Evolutionary conservation across 2,888 invertebrate genomes (phyloP), one percentile per base, ranked within the genome.

Genomic region (Ramazzottius varieornatus): DNA sequence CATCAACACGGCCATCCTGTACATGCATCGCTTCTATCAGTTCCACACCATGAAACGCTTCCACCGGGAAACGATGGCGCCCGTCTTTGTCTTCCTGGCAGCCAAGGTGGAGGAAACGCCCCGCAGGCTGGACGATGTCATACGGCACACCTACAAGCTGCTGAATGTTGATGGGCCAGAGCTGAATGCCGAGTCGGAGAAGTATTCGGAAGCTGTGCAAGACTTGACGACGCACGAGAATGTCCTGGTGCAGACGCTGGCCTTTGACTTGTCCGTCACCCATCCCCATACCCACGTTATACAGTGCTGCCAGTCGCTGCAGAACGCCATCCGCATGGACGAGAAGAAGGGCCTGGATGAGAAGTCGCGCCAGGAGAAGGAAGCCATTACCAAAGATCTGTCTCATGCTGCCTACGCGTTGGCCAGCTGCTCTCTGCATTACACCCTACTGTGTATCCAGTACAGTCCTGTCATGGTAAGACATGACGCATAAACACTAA

Each of bases 1-100:
- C 54, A 54, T 54, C 54, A 54, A 54, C 54, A 54, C 54, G 29
- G 54, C 54, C 29, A 54, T 54, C 29, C 54, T 54, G 54, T 54
- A n/a, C 29, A 54, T 54, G 54, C 54, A 54, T 54, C 54, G 54
- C 16, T 54, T 54, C 29, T 54, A 54, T 54, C 54, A 54, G 54
- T 54, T 24, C 29, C 54, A 54, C 29, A 24, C 54, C 29, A 24
- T 54, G 20, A n/a, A 8, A 24, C 20, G 54, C 4, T 54, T 54
- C 29, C 54, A 29, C 29, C 54, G n/a, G 29, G 4, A 54, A 4
- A 54, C 54, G 16, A 54, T 54, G 54, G 54, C 54, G 54, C 54
- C 54, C 4, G 54, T 54, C 29, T 54, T 54, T 54, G 54, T 54
- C 29, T 54, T 54, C 24, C 54, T 54, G 13, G 54, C 54, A 4